Evolutionary conservation across 2,888 invertebrate genomes (phyloP).

Genomic region (Noctua comes): DNA sequence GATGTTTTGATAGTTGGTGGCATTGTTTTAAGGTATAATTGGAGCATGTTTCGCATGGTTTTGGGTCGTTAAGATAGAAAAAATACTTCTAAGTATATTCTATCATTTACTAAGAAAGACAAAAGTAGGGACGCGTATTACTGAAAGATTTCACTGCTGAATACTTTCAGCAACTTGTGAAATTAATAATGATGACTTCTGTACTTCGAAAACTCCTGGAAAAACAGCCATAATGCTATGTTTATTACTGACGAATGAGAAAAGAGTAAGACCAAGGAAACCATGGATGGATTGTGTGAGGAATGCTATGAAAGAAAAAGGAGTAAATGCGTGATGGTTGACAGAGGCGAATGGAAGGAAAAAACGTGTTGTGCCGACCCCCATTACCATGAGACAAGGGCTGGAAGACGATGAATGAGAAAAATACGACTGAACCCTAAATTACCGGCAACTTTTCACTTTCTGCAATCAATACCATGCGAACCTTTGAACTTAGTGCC

Average conservation of each 20-base stretch:
- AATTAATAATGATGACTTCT: background rate
- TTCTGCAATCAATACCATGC: background rate
- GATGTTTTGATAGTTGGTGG: background rate
- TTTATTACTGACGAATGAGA: background rate
- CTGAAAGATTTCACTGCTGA: background rate
- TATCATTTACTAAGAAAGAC: background rate
- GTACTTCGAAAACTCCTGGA: background rate
- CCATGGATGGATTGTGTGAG: background rate
- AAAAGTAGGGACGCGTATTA: background rate
- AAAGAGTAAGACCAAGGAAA: background rate
- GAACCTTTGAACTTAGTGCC: slow-evolving; percentile 15
- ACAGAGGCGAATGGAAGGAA: background rate
- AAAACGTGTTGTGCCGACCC: background rate
- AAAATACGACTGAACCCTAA: background rate
- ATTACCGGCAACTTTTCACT: background rate
- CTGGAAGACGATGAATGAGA: background rate
- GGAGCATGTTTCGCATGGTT: background rate
- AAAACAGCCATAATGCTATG: background rate
- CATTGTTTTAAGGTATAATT: background rate
- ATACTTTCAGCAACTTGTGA: background rate
- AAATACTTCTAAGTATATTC: background rate
- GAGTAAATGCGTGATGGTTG: background rate
- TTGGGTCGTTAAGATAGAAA: background rate
- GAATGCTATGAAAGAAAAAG: background rate
- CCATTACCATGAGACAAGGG: background rate